Conservation (phyloP, 1,140 invertebrate genomes). For the Bombus terrestris region DNA sequence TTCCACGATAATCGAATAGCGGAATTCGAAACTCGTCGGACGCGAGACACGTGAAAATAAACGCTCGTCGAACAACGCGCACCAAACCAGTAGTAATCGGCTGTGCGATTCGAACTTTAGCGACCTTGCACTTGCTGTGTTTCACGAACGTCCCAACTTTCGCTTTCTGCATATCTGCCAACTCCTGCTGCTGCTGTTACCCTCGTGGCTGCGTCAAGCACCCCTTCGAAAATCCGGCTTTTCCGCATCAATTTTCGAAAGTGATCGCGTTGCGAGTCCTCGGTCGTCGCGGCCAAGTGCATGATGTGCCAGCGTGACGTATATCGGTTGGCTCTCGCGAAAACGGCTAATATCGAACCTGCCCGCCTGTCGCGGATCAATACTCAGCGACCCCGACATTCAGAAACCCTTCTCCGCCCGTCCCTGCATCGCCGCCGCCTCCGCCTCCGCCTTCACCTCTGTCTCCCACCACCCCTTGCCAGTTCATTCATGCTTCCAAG, state of each 20-base stretch:
- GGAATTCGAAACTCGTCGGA: neutral
- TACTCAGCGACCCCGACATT: conserved; percentile 83
- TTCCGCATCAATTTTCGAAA: neutral
- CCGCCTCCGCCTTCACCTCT: conserved; percentile 38
- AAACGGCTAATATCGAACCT: conserved; percentile 79
- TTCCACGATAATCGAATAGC: neutral
- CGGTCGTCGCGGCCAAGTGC: conserved; percentile 12
- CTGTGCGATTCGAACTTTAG: neutral
- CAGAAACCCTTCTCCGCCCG: conserved; percentile 73
- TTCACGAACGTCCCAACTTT: conserved; percentile 56
- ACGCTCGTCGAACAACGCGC: neutral
- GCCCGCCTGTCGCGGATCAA: conserved; percentile 78
- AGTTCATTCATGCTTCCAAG: conserved; percentile 80
- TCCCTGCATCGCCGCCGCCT: conserved; percentile 55
- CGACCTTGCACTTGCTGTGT: conserved; percentile 47
- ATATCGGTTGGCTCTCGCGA: conserved; percentile 65
- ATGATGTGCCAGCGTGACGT: conserved; percentile 69
- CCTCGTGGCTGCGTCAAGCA: conserved; percentile 44
- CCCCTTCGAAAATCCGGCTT: conserved; percentile 43
- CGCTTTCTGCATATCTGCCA: conserved; percentile 62
- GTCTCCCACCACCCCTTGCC: conserved; percentile 25
- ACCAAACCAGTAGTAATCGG: neutral
- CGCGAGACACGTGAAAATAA: neutral
- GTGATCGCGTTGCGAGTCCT: neutral
- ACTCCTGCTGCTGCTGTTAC: conserved; percentile 54